These are phyloP conservation scores for Nibea coibor DNA, from an alignment of 2,113 vertebrate genomes.

Conservation along the genomic window DNA sequence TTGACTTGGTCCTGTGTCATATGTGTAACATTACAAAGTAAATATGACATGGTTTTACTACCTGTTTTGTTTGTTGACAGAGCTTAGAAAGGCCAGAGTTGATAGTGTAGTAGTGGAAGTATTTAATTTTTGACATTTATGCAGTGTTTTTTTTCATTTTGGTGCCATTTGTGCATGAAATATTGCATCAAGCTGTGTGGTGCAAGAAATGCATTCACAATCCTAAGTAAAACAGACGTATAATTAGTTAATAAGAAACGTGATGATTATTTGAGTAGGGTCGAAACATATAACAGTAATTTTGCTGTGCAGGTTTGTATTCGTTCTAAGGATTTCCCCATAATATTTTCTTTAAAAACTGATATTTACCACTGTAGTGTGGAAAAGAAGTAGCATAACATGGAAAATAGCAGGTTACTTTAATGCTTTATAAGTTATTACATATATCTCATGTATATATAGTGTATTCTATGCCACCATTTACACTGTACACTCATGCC, in stretches of 20 bases:
- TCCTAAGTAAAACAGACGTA: too few relatives aligned
- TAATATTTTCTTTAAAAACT: background rate
- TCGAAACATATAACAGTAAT: too few relatives aligned
- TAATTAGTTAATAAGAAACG: too few relatives aligned
- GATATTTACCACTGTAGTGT: too few relatives aligned
- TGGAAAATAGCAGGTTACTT: background rate
- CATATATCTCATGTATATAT: too few relatives aligned
- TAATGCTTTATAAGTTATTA: background rate
- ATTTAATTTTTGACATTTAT: background rate
- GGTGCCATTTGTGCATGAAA: background rate
- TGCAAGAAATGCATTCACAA: too few relatives aligned
- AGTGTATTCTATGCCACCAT: too few relatives aligned
- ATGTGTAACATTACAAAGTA: conserved; percentile 17
- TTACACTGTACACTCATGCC: too few relatives aligned
- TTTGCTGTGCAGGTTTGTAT: background rate
- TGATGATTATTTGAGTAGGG: background rate
- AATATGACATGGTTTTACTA: conserved; percentile 22
- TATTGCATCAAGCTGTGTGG: too few relatives aligned
- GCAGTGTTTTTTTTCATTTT: background rate
- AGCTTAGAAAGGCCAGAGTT: background rate
- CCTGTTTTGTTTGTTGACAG: conserved; percentile 22
- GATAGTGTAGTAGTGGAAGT: background rate
- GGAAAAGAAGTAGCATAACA: background rate
- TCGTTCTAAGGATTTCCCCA: background rate
- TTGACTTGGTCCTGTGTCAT: background rate